Base-by-base conservation (phyloP, 35 echinoderm and acorn worm genomes). In the Diadema setosum region DNA sequence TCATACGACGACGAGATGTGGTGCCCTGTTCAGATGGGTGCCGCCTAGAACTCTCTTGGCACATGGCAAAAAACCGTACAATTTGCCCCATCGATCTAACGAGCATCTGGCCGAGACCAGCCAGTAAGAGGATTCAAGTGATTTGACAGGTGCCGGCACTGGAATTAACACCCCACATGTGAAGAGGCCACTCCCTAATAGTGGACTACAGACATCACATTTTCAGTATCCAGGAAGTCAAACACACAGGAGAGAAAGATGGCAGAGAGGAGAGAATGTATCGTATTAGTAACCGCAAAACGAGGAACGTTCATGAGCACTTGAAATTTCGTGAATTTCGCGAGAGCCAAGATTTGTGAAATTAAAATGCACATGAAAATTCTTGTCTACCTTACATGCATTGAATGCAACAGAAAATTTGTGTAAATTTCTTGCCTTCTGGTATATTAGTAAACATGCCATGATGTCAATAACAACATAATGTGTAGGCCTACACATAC, bases 61-160 rank as follows among this genome's bases (percentile, higher is more conserved):
- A n/a, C n/a, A n/a, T n/a, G n/a, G n/a, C n/a, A n/a, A n/a, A n/a
- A n/a, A n/a, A n/a, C n/a, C n/a, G n/a, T n/a, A n/a, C n/a, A n/a
- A n/a, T n/a, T n/a, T n/a, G n/a, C n/a, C n/a, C n/a, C n/a, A n/a
- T n/a, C n/a, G 73, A 78, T 78, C 73, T 41, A 78, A 78, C 44
- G 39, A 78, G 73, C 73, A 78, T 39, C 73, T 78, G 73, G 73
- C 29, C 44, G 73, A 78, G 39, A 33, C 73, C 20, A 78, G 36
- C 73, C 37, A 78, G 73, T 20, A 78, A 78, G 73, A 78, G 39
- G 73, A 78, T 78, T 61, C 37, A 78, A 78, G 40, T 78, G 73
- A 78, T 78, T 78, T 42, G 44, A 36, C 73, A 78, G 73, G 39
- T 41, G 39, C 73, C 18, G 24, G 40, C 40, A 35, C 44, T 42